phyloP scores from a whole-genome alignment of 2,797 vertebrate species.

The Atherinosoma microstoma region DNA sequence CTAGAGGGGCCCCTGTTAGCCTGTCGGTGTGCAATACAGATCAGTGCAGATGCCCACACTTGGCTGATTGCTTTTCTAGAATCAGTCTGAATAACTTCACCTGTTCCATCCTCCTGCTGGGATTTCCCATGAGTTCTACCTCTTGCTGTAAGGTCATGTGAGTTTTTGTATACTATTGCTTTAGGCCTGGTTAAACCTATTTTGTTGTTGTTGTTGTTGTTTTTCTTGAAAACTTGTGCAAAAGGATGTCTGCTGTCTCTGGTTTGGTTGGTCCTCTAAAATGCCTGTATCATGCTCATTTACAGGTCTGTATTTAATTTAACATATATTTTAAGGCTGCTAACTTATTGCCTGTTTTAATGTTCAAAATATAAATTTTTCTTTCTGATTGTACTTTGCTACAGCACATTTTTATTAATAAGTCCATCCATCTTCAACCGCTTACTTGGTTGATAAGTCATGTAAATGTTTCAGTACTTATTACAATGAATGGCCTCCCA shows the following conservation, averaged over 20 bases:
- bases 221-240: slow-evolving; percentile 15
- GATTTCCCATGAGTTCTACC: slow-evolving; percentile 66
- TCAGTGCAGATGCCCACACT: slow-evolving; percentile 52
- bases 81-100: slow-evolving; percentile 54
- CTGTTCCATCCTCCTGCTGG: slow-evolving; percentile 37
- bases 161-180: slow-evolving; percentile 9
- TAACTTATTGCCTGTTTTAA: no score
- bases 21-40: slow-evolving; percentile 40
- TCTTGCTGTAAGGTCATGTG: slow-evolving; percentile 18
- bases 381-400: not conserved
- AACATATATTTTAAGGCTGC: no score
- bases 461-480: no score
- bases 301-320: not conserved
- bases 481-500: no score
- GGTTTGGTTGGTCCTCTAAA: not conserved
- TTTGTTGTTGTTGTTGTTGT: no score
- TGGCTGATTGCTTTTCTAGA: slow-evolving; percentile 67
- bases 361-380: no score
- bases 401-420: not conserved
- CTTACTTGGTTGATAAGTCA: not conserved
- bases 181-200: not conserved
- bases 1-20: slow-evolving; percentile 37
- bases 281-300: not conserved
- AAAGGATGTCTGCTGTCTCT: not conserved
- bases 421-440: no score